These are phyloP conservation scores for Megathymus violae DNA, from an alignment of 1,140 invertebrate genomes.

Conservation along the genomic window DNA sequence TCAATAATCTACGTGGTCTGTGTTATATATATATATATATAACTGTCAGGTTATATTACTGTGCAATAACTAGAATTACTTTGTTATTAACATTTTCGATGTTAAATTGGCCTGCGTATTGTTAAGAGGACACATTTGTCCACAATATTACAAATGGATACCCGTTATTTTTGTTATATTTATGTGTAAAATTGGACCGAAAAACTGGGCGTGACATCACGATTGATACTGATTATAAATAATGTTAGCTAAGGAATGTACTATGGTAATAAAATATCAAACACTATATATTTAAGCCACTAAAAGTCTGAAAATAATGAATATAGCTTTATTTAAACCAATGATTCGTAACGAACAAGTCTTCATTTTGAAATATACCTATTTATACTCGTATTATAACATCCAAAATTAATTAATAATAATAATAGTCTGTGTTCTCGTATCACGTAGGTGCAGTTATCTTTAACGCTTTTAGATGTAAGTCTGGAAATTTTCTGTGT, in stretches of 20 bases:
- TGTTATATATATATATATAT: background rate
- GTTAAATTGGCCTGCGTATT: background rate
- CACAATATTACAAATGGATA: background rate
- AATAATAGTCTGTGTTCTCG: background rate
- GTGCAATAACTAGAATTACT: background rate
- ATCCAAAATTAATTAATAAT: constrained; percentile 4
- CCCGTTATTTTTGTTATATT: no score
- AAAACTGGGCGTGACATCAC: background rate
- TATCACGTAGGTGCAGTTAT: background rate
- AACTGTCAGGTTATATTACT: no score
- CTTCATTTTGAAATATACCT: constrained; percentile 5
- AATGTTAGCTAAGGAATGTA: constrained; percentile 12
- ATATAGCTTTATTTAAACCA: constrained; percentile 17
- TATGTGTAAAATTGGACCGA: background rate
- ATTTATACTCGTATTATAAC: no score
- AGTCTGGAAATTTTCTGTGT: background rate
- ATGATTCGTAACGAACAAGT: constrained; percentile 14
- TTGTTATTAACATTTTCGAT: background rate
- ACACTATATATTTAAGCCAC: background rate
- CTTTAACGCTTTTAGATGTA: constrained; percentile 15
- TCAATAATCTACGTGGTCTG: background rate
- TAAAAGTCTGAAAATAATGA: constrained; percentile 14
- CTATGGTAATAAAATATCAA: background rate
- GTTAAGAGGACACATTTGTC: background rate
- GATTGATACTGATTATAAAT: background rate